A percentile compares a stretch with the other conserved stretches of the same genome.
These are phyloP conservation scores for Athene cunicularia DNA, from an alignment of 2,113 vertebrate species.

Conservation along the genomic window DNA sequence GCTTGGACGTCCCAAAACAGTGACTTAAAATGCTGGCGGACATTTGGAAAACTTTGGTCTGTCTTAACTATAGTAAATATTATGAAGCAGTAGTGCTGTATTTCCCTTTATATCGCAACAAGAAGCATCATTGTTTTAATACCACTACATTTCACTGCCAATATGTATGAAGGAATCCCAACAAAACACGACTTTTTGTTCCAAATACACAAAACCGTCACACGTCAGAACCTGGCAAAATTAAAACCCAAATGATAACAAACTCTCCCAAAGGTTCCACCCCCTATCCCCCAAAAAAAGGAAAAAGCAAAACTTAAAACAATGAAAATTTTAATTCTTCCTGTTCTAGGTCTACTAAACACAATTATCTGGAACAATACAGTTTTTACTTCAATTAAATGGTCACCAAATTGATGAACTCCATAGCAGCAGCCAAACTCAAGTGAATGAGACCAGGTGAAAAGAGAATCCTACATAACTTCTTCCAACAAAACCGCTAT, in stretches of 20 bases:
- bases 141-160: not conserved
- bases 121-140: not conserved
- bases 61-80: constrained; percentile 44
- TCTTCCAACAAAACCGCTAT: not conserved
- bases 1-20: not conserved
- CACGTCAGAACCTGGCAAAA: not conserved
- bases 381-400: not conserved
- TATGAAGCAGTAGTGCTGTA: not conserved
- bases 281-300: not conserved
- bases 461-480: not conserved
- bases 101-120: constrained; percentile 33
- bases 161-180: not conserved
- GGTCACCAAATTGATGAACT: not conserved
- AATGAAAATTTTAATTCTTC: not conserved
- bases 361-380: not conserved
- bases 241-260: not conserved
- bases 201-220: not conserved
- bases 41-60: constrained; percentile 12
- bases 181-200: constrained; percentile 15
- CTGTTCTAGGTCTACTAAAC: not conserved
- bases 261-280: not conserved
- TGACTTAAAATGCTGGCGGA: not conserved
- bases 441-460: not conserved
- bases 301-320: not conserved
- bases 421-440: not conserved